Evolutionary conservation across 2,888 invertebrate genomes (phyloP), one percentile per base, ranked within the genome.

Genomic region (Molanna angustata): DNA sequence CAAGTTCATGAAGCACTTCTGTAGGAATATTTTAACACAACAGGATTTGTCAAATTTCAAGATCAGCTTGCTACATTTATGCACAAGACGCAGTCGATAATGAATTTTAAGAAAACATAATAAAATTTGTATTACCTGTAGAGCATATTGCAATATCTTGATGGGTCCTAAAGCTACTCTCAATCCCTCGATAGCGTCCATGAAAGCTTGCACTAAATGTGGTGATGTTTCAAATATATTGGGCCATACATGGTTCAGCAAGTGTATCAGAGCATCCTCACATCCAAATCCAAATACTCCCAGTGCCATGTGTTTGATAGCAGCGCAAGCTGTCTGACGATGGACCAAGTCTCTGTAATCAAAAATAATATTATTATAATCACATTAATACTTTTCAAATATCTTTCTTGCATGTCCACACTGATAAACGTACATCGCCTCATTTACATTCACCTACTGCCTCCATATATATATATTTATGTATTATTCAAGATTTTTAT

Each of bases 191-290:
- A 98, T 92, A 3, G 97, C 90, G 65, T 97, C 97, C 93, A 99
- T 97, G 72, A 99, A 99, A 1, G 99, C 97, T 74, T 99, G 99
- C 18, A 99, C 98, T 60, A 99, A 85, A 84, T 99, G 99, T 13
- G 99, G 99, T 11, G 97, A 97, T 0, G 97, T 98, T 77, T 99
- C 99, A 67, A 99, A 98, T 62, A 99, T 95, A 71, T 99, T 99
- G 9, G 99, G 99, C 99, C 99, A 99, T 18, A 99, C 97, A 69
- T 97, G 94, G 74, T 99, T 99, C 55, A 99, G 76, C 40, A 99
- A 78, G 78, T 99, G 99, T 35, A 94, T 85, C 3, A 99, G 78
- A 0, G 99, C 98, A 70, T 99, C 99, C 70, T 99, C 98, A 69
- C 98, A 99, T 1, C 97, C 98, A 69, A 98, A 98, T 2, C 98